Conservation (phyloP, 2,888 invertebrate genomes). For the Eretmocerus hayati region DNA sequence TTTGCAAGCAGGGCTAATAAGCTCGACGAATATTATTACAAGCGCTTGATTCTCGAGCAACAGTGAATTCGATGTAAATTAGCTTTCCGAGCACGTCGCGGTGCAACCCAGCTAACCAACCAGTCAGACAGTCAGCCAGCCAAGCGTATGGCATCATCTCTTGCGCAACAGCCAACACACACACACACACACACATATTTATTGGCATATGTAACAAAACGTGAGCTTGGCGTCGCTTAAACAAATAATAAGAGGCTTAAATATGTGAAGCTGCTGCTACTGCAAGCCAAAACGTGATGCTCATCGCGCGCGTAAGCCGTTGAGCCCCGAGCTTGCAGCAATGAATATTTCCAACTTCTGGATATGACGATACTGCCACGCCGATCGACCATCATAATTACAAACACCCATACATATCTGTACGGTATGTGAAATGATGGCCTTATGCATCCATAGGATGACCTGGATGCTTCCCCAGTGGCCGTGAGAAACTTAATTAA, state of each 20-base stretch:
- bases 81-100: background rate
- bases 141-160: background rate
- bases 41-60: constrained; percentile 1
- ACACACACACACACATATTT: constrained; percentile 23
- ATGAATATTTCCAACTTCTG: constrained; percentile 2
- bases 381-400: constrained; percentile 29
- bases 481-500: constrained; percentile 40
- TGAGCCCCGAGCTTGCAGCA: background rate
- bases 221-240: constrained; percentile 1
- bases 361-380: background rate
- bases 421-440: too few relatives aligned
- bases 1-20: too few relatives aligned
- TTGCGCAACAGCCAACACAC: constrained; percentile 5
- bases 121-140: background rate
- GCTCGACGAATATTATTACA: background rate
- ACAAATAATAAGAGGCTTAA: constrained; percentile 10
- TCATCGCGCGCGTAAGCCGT: background rate
- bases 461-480: constrained; percentile 31
- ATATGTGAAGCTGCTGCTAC: background rate
- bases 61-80: constrained; percentile 8
- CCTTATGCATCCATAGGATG: constrained; percentile 35
- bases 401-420: constrained; percentile 25
- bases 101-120: background rate
- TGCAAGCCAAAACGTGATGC: background rate
- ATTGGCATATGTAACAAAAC: too few relatives aligned